Base-by-base conservation (phyloP, 1,140 invertebrate species). In the Antheraea pernyi region DNA sequence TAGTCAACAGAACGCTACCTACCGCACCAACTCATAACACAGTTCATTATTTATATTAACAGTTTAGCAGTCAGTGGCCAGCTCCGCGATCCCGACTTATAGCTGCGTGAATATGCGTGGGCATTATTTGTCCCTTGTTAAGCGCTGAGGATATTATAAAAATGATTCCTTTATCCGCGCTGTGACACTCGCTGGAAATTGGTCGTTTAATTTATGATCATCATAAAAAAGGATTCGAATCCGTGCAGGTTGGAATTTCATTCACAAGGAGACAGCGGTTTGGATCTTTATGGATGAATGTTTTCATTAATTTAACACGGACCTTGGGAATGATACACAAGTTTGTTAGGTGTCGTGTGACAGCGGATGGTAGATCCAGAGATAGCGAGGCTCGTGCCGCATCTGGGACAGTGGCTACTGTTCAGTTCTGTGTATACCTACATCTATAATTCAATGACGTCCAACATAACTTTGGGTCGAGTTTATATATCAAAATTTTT, bases 41-140 rank as follows among this genome's bases (percentile, higher is more conserved):
- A 92, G 90, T 92, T 90, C 90, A 92, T 92, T 92, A 92, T 92
- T 93, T 91, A 92, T 92, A 92, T 92, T 92, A 93, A 93, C 91
- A 92, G 88, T 90, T 91, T 90, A 91, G 90, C 90, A 91, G 88
- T 86, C 86, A 85, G 79, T 88, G 87, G 82, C 80, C 83, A 81
- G 79, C 75, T 71, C 75, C 71, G 77, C 78, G 83, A 86, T 84
- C 82, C 86, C 75, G 83, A 91, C 87, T 91, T 92, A 92, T 91
- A 74, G 83, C 80, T 78, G 85, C 83, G 88, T 90, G 88, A 91
- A 92, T 92, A 84, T 84, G 91, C 91, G 88, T 92, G 87, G 89
- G 91, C 83, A 86, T 92, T 91, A 91, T 92, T 90, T 89, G 89
- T 93, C 84, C 89, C 90, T 92, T 93, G 91, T 93, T 93, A 93